These are phyloP conservation scores for Triplophysa rosa DNA, from an alignment of 2,113 vertebrate species.

Conservation along the genomic window DNA sequence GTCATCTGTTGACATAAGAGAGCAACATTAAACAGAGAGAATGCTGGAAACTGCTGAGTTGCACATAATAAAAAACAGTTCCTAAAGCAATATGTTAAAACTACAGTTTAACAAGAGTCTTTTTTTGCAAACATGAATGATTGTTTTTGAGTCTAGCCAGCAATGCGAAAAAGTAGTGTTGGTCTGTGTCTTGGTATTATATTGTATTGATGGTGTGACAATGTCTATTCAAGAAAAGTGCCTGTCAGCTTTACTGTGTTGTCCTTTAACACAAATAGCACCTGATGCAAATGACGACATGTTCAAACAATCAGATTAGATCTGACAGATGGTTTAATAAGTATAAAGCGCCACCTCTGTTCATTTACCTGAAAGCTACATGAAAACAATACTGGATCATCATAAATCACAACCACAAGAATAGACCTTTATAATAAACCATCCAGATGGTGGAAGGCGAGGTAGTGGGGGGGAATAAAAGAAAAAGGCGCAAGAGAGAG, in stretches of 20 bases:
- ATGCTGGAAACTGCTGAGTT: background rate
- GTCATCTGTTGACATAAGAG: constrained; percentile 81
- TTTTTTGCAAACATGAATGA: too few relatives aligned
- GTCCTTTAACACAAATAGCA: background rate
- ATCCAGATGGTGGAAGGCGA: constrained; percentile 11
- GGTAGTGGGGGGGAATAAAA: background rate
- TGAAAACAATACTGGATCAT: background rate
- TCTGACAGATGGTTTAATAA: constrained; percentile 21
- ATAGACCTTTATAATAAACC: background rate
- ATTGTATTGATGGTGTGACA: background rate
- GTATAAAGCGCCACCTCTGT: background rate
- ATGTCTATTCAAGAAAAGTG: background rate
- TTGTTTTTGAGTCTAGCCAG: too few relatives aligned
- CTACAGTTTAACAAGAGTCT: too few relatives aligned
- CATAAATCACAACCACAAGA: constrained; percentile 24
- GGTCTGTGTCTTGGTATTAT: too few relatives aligned
- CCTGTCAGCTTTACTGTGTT: background rate
- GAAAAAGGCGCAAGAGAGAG: background rate
- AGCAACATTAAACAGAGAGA: background rate
- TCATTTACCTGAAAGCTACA: constrained; percentile 25
- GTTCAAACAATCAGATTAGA: background rate
- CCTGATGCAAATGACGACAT: background rate
- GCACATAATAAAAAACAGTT: background rate
- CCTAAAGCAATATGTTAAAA: background rate
- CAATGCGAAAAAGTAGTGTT: too few relatives aligned